A percentile compares a stretch with the other conserved stretches of the same genome.
phyloP scores from a whole-genome alignment of 2,888 invertebrate genomes.

The Atherix ibis region DNA sequence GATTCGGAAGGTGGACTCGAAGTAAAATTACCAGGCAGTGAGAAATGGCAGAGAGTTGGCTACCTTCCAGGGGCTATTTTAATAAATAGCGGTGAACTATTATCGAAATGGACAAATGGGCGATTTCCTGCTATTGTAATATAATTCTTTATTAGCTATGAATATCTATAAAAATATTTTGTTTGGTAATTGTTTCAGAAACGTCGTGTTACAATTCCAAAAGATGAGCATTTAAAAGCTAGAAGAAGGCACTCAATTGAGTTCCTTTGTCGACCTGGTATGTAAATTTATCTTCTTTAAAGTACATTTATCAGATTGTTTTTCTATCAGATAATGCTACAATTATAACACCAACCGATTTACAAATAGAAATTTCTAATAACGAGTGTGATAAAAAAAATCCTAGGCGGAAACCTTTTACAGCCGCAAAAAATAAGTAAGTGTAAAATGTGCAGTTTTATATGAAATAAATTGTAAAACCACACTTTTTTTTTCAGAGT shows the following conservation, averaged over 20 bases:
- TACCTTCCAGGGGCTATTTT: constrained; percentile 62
- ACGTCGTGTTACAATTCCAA: constrained; percentile 58
- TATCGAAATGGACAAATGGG: constrained; percentile 59
- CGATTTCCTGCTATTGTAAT: constrained; percentile 49
- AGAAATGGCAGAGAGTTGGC: constrained; percentile 56
- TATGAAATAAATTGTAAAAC: constrained; percentile 20
- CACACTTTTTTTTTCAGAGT: constrained; percentile 39
- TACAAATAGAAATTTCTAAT: constrained; percentile 22
- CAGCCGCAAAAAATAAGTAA: constrained; percentile 32
- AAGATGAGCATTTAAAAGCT: constrained; percentile 42
- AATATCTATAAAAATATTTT: constrained; percentile 3
- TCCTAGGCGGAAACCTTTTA: constrained; percentile 31
- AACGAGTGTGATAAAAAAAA: constrained; percentile 23
- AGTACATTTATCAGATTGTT: background rate
- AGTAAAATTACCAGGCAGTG: constrained; percentile 44
- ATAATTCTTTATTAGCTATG: constrained; percentile 2
- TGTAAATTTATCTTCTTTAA: background rate
- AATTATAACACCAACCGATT: constrained; percentile 31
- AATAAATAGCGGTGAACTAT: constrained; percentile 57
- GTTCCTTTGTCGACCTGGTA: constrained; percentile 61
- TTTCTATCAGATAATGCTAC: constrained; percentile 24
- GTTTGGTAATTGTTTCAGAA: constrained; percentile 31
- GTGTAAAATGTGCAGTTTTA: constrained; percentile 5
- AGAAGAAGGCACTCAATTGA: constrained; percentile 59
- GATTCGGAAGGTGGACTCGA: constrained; percentile 59